These are phyloP conservation scores for Pogona vitticeps DNA, from an alignment of 2,113 vertebrate species.

Conservation along the genomic window DNA sequence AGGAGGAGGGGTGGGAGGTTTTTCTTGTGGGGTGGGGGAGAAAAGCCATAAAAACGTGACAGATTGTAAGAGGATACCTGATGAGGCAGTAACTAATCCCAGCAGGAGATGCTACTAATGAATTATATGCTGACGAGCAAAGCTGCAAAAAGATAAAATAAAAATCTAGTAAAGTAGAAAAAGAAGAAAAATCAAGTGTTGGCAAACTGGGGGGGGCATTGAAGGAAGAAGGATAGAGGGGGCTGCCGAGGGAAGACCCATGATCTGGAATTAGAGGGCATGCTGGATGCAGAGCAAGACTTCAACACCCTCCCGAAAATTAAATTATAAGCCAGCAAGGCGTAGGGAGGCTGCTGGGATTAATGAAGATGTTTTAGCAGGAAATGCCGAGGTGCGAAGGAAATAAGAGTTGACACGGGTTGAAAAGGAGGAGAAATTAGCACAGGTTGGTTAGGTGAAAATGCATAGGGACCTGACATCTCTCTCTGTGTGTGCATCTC, in stretches of 20 bases:
- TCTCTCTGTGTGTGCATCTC: neutral
- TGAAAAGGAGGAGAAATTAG: neutral
- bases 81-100: conserved; percentile 4
- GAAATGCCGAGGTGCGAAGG: neutral
- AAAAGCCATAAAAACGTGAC: neutral
- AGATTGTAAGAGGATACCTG: neutral
- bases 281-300: neutral
- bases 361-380: neutral
- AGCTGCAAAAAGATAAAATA: neutral
- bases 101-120: neutral
- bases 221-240: neutral
- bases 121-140: conserved; percentile 12
- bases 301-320: neutral
- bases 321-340: conserved; percentile 4
- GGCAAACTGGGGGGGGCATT: neutral
- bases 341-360: neutral
- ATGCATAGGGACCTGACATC: neutral
- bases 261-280: neutral
- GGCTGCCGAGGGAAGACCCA: neutral
- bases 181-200: neutral
- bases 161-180: neutral
- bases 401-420: neutral
- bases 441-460: neutral
- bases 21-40: neutral
- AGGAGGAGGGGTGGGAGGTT: neutral